Evolutionary conservation across 2,797 vertebrate species (phyloP).

Genomic region (Sebastolobus altivelis): DNA sequence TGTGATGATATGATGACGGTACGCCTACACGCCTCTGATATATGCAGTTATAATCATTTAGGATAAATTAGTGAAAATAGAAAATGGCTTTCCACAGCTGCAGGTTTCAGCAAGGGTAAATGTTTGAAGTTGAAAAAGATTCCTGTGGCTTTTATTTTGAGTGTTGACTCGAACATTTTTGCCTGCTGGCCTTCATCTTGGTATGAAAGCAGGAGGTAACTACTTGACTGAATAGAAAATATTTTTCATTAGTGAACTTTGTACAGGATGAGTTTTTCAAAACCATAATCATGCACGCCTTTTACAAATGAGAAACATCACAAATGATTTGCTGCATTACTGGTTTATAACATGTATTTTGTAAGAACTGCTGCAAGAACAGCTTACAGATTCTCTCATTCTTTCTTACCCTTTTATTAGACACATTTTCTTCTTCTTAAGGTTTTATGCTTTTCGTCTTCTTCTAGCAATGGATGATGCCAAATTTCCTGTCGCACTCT

Average conservation of each 20-base stretch:
- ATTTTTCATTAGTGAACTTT: conserved; percentile 17
- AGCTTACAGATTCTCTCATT: neutral
- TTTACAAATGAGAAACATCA: neutral
- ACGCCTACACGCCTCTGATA: conserved; percentile 34
- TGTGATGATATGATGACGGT: conserved; percentile 99
- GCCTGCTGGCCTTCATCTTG: conserved; percentile 18
- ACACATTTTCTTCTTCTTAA: neutral
- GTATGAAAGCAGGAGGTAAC: neutral
- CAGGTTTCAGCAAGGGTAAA: conserved; percentile 4
- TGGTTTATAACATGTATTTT: neutral
- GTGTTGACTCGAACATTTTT: neutral
- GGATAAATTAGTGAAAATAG: conserved; percentile 24
- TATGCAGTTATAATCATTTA: too few relatives aligned
- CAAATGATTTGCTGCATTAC: neutral
- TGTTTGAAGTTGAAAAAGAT: conserved; percentile 17
- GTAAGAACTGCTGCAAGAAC: too few relatives aligned
- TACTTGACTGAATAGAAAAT: neutral
- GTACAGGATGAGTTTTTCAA: neutral
- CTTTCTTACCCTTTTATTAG: conserved; percentile 1
- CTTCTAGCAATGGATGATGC: neutral
- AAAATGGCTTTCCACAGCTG: neutral
- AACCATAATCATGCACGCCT: neutral
- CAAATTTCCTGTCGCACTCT: too few relatives aligned
- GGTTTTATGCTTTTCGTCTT: neutral
- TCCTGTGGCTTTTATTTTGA: conserved; percentile 11